A percentile compares a stretch with the other conserved stretches of the same genome.
phyloP scores from a whole-genome alignment of 2,797 vertebrate species.

The Anisognathus igniventris region DNA sequence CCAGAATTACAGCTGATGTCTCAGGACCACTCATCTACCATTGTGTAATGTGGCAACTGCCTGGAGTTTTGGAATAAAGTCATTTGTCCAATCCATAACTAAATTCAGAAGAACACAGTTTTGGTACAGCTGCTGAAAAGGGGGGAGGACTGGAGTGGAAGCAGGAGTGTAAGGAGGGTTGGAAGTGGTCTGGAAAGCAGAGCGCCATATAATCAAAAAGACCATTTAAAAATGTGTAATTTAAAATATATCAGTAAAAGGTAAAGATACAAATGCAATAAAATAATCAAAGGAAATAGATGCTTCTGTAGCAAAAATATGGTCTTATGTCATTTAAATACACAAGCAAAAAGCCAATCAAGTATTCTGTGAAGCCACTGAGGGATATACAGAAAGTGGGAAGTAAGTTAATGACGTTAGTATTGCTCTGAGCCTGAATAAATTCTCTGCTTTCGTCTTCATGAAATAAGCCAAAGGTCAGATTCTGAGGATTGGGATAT shows the following conservation, averaged over 20 bases:
- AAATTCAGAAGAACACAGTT: not conserved
- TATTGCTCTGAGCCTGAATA: conserved; percentile 69
- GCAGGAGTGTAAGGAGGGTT: not conserved
- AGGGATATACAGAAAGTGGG: conserved; percentile 57
- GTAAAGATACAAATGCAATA: not conserved
- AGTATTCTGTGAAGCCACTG: conserved; percentile 28
- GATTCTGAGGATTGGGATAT: conserved; percentile 48
- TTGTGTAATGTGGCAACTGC: not conserved
- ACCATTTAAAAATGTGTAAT: not conserved
- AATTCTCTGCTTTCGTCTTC: conserved; percentile 64
- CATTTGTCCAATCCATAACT: not conserved
- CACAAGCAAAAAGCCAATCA: conserved; percentile 44
- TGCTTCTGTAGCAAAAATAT: not conserved
- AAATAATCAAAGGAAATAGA: conserved; percentile 6
- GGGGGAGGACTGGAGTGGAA: not conserved
- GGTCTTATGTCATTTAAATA: conserved; percentile 43
- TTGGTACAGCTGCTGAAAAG: not conserved
- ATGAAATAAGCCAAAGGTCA: conserved; percentile 64
- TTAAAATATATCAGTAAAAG: not conserved
- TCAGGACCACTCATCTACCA: not conserved
- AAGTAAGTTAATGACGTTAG: conserved; percentile 61
- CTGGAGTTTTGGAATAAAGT: not conserved
- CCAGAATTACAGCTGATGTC: not conserved
- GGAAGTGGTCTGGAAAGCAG: not conserved
- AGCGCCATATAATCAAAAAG: not conserved